Conservation (phyloP, 1,140 invertebrate species). For the Scaptomyza pallida region DNA sequence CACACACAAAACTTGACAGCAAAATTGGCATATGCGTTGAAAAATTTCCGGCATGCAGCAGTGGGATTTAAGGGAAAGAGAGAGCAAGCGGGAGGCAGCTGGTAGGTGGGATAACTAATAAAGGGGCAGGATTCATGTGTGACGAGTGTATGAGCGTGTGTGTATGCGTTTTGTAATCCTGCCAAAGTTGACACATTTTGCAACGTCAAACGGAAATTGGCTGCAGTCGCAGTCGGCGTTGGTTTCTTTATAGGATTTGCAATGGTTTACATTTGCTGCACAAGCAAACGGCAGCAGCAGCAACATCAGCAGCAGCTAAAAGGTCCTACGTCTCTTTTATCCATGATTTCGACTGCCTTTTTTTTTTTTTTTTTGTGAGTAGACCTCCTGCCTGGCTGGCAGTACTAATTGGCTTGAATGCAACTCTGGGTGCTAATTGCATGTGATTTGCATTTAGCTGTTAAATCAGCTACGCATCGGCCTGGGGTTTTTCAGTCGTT, state of each 20-base stretch:
- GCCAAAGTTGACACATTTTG: conserved; percentile 74
- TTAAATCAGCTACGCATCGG: conserved; percentile 30
- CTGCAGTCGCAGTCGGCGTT: conserved; percentile 53
- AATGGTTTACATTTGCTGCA: conserved; percentile 30
- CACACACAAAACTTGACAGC: conserved; percentile 63
- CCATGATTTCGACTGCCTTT: background rate
- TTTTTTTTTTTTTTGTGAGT: no score
- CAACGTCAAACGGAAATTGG: conserved; percentile 75
- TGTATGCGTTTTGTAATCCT: conserved; percentile 61
- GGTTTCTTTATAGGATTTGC: conserved; percentile 55
- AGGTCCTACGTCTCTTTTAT: conserved; percentile 17
- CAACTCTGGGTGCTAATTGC: conserved; percentile 50
- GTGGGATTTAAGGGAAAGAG: conserved; percentile 8
- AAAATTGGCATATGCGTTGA: conserved; percentile 78
- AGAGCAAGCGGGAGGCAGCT: background rate
- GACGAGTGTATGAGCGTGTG: conserved; percentile 1
- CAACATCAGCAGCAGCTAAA: conserved; percentile 21
- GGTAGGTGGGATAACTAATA: conserved; percentile 61
- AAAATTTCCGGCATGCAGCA: conserved; percentile 58
- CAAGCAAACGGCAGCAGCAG: conserved; percentile 13
- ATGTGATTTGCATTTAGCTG: conserved; percentile 58
- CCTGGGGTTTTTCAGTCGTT: conserved; percentile 4
- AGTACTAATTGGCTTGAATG: conserved; percentile 54
- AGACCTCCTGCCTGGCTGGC: conserved; percentile 5
- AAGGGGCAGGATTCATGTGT: conserved; percentile 35